phyloP scores from a whole-genome alignment of 2,888 invertebrate genomes.

The Beris chalybata region DNA sequence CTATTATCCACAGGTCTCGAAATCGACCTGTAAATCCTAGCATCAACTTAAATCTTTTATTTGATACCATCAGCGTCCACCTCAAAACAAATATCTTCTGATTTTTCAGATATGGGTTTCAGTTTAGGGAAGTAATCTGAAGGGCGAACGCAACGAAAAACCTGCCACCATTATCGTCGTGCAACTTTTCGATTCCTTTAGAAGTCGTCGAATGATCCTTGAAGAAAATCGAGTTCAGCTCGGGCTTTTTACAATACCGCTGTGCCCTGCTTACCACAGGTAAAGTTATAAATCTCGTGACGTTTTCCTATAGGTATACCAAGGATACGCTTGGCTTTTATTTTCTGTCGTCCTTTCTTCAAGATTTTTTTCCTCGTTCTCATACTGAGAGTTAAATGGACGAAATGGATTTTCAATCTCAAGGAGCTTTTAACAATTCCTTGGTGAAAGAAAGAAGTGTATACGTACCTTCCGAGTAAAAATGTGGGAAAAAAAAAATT shows the following conservation, averaged over 20 bases:
- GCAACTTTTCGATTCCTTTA: slow-evolving; percentile 21
- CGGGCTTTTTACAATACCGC: slow-evolving; percentile 7
- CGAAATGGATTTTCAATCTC: slow-evolving; percentile 29
- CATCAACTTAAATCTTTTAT: too few species aligned
- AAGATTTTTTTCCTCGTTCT: background rate
- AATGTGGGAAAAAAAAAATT: too few species aligned
- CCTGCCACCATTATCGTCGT: background rate
- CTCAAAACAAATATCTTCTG: too few species aligned
- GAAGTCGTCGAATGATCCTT: slow-evolving; percentile 21
- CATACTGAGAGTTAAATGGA: slow-evolving; percentile 21
- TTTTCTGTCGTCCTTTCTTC: background rate
- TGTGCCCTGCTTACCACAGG: background rate
- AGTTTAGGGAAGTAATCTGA: too few species aligned
- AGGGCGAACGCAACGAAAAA: too few species aligned
- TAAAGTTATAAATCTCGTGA: background rate
- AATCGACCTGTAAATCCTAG: too few species aligned
- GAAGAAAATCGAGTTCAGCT: slow-evolving; percentile 19
- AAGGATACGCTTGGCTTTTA: slow-evolving; percentile 16
- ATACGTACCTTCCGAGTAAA: too few species aligned
- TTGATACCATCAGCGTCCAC: too few species aligned
- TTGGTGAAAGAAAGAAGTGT: background rate
- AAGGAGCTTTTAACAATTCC: slow-evolving; percentile 24
- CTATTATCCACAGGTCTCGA: too few species aligned
- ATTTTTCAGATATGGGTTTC: too few species aligned
- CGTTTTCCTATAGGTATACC: background rate